A percentile compares a stretch with the other conserved stretches of the same genome.
Conservation (phyloP, 1,140 invertebrate genomes). For the Drosophila varians region DNA sequence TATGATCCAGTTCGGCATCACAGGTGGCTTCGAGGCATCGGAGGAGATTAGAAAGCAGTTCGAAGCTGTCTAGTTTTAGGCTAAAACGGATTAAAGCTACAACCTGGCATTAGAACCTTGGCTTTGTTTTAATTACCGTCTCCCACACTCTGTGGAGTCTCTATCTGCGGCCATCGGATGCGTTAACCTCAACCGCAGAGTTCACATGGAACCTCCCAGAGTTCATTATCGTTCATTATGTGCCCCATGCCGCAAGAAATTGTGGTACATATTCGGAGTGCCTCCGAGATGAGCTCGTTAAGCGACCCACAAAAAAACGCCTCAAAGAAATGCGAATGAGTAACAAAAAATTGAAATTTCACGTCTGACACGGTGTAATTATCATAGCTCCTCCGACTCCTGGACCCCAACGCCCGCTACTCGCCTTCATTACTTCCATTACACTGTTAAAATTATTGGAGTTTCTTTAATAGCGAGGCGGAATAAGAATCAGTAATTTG, state of each 20-base stretch:
- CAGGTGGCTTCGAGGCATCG: slow-evolving; percentile 55
- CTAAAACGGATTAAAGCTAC: background rate
- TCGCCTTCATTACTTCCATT: slow-evolving; percentile 15
- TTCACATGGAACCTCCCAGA: slow-evolving; percentile 53
- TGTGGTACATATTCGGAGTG: slow-evolving; percentile 53
- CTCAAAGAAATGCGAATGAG: slow-evolving; percentile 42
- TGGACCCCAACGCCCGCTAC: slow-evolving; percentile 50
- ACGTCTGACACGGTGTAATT: slow-evolving; percentile 70
- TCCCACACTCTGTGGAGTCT: slow-evolving; percentile 11
- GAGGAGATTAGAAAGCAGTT: slow-evolving; percentile 34
- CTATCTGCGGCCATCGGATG: background rate
- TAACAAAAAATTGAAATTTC: slow-evolving; percentile 52
- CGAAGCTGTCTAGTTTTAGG: background rate
- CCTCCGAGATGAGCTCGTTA: slow-evolving; percentile 61
- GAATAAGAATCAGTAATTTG: too few species aligned
- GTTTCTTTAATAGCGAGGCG: too few species aligned
- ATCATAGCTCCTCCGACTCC: slow-evolving; percentile 51
- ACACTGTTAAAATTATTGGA: slow-evolving; percentile 3
- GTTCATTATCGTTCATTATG: slow-evolving; percentile 77
- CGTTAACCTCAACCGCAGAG: slow-evolving; percentile 23
- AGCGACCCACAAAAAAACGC: slow-evolving; percentile 30
- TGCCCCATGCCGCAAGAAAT: slow-evolving; percentile 42
- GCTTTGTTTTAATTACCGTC: background rate
- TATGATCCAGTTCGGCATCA: slow-evolving; percentile 71
- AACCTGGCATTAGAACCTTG: background rate